These are phyloP conservation scores for Montipora cactus DNA, from an alignment of 64 coral and sea anemone genomes.

Conservation along the genomic window DNA sequence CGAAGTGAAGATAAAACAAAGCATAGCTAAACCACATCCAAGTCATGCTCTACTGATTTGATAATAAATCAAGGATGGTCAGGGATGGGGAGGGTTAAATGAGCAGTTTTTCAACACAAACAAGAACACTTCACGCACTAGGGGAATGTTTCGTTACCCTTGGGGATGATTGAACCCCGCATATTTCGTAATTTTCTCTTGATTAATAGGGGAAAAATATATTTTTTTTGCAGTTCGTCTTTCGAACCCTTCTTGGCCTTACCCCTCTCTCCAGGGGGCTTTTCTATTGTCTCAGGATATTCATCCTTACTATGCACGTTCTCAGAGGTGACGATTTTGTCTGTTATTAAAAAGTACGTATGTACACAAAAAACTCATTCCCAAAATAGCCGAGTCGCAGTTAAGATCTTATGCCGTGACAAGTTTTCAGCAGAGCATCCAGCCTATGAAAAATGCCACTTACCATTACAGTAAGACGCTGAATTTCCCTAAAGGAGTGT, in stretches of 20 bases:
- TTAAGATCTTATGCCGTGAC: conserved; percentile 7
- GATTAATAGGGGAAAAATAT: neutral
- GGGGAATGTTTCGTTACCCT: too few relatives aligned
- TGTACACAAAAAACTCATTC: conserved; percentile 59
- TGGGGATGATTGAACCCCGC: neutral
- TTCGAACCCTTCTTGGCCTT: too few relatives aligned
- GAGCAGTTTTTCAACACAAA: too few relatives aligned
- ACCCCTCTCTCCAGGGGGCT: neutral
- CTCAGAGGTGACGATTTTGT: conserved; percentile 44
- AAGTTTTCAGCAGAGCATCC: conserved; percentile 6
- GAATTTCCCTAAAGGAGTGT: neutral
- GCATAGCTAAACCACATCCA: neutral
- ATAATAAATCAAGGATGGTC: neutral
- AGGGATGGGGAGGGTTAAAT: conserved; percentile 7
- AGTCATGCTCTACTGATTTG: neutral
- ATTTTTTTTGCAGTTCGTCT: neutral
- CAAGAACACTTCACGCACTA: neutral
- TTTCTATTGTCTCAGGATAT: conserved; percentile 8
- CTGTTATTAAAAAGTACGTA: conserved; percentile 61
- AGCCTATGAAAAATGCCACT: neutral
- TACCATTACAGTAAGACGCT: neutral
- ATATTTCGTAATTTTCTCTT: neutral
- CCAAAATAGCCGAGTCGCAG: conserved; percentile 50
- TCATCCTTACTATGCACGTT: conserved; percentile 37
- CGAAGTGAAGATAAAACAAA: neutral